Evolutionary conservation across 64 coral and sea anemone species (phyloP).

Genomic region (Stichodactyla helianthus): DNA sequence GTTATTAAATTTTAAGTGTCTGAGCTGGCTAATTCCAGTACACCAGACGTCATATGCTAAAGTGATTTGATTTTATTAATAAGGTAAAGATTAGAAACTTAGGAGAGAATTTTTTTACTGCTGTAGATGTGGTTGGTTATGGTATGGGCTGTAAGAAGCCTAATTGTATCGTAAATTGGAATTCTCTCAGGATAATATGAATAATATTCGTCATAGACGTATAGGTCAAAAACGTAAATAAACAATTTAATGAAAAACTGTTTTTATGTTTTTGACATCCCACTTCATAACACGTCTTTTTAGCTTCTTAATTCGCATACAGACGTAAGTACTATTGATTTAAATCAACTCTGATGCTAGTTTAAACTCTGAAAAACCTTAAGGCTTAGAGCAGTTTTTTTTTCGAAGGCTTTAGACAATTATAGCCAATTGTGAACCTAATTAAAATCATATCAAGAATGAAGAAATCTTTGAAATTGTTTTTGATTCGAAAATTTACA

Average conservation of each 20-base stretch:
- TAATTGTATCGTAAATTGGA: too few relatives aligned
- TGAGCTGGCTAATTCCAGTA: background rate
- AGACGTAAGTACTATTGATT: background rate
- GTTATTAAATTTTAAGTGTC: background rate
- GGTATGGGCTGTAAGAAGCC: too few relatives aligned
- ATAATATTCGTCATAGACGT: background rate
- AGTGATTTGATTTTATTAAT: background rate
- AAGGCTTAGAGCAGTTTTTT: background rate
- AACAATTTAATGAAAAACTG: background rate
- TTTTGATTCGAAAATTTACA: too few relatives aligned
- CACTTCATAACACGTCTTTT: background rate
- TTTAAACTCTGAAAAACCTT: background rate
- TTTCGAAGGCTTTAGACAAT: background rate
- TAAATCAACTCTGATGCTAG: background rate
- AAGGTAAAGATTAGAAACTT: background rate
- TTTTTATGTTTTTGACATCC: background rate
- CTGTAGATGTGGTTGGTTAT: too few relatives aligned
- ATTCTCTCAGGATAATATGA: background rate
- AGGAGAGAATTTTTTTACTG: background rate
- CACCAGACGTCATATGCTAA: background rate
- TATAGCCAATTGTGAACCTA: background rate
- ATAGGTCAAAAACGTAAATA: background rate
- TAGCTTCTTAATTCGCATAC: background rate
- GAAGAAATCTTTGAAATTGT: too few relatives aligned
- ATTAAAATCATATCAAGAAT: conserved; percentile 4